phyloP scores from a whole-genome alignment of 2,888 invertebrate genomes.

The Ommatoiulus sabulosus region DNA sequence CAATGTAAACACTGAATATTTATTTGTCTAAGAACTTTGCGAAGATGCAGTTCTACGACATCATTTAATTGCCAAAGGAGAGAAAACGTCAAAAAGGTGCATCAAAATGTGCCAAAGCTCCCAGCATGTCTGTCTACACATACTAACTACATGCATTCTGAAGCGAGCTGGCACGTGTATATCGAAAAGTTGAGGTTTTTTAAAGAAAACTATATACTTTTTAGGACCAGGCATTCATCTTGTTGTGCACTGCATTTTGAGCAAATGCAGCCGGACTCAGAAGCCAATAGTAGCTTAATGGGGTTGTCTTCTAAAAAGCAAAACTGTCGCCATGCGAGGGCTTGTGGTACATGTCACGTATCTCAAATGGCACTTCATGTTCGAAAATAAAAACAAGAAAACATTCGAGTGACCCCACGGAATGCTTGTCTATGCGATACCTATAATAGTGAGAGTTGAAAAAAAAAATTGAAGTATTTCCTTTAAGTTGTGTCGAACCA shows the following conservation, averaged over 20 bases:
- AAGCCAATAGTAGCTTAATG: not conserved
- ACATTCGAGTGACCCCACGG: not conserved
- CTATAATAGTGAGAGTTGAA: too few relatives aligned
- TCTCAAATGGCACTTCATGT: not conserved
- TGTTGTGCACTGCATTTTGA: not conserved
- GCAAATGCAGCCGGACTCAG: not conserved
- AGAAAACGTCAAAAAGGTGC: not conserved
- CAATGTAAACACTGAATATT: constrained; percentile 40
- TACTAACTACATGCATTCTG: too few relatives aligned
- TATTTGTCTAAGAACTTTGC: not conserved
- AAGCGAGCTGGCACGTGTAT: too few relatives aligned
- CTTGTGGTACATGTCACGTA: not conserved
- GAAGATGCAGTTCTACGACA: not conserved
- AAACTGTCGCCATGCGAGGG: not conserved
- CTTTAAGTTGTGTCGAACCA: too few relatives aligned
- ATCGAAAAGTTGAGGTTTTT: too few relatives aligned
- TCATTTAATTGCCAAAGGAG: not conserved
- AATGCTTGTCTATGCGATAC: too few relatives aligned
- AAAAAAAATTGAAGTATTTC: too few relatives aligned
- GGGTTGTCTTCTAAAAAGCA: not conserved
- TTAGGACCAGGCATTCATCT: too few relatives aligned
- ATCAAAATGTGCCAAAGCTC: not conserved
- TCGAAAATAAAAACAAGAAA: not conserved
- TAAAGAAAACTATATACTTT: too few relatives aligned
- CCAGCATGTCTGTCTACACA: too few relatives aligned